Percentiles rank a stretch among this genome's conserved stretches.
Conservation (phyloP, 2,888 invertebrate genomes). For the Agrochola circellaris region DNA sequence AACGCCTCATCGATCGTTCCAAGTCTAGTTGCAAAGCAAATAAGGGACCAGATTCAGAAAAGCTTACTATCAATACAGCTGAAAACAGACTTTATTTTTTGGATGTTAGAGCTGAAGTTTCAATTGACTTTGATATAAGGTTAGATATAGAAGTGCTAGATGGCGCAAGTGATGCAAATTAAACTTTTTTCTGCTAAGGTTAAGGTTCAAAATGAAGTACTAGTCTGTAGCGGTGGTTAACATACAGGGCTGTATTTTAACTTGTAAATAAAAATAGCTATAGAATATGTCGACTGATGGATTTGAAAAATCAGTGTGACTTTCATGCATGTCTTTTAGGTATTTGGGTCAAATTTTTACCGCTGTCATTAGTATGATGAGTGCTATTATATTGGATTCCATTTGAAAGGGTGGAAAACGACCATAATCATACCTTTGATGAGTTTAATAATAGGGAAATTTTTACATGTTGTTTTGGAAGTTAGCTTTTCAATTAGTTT, state of each 20-base stretch:
- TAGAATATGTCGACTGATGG: constrained; percentile 23
- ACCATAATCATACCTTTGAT: constrained; percentile 13
- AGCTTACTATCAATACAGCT: not conserved
- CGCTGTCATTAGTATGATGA: constrained; percentile 45
- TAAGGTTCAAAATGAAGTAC: constrained; percentile 16
- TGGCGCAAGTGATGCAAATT: not conserved
- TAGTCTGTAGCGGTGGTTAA: not conserved
- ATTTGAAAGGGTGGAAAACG: constrained; percentile 20
- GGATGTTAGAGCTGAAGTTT: constrained; percentile 10
- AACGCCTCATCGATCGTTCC: constrained; percentile 49
- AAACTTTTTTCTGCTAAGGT: not conserved
- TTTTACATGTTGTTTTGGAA: not conserved
- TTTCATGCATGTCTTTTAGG: constrained; percentile 31
- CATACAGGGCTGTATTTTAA: constrained; percentile 19
- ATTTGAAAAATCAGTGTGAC: constrained; percentile 41
- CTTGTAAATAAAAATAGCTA: constrained; percentile 42
- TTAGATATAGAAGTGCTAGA: constrained; percentile 19
- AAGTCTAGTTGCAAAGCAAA: constrained; percentile 52
- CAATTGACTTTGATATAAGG: not conserved
- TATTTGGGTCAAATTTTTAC: constrained; percentile 42
- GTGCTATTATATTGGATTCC: constrained; percentile 14
- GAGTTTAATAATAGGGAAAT: not conserved
- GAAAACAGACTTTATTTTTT: constrained; percentile 31
- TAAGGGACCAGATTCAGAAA: constrained; percentile 36
- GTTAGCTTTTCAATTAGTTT: constrained; percentile 2